phyloP scores from a whole-genome alignment of 2,888 invertebrate species.

The Drosophila melanosoma region DNA sequence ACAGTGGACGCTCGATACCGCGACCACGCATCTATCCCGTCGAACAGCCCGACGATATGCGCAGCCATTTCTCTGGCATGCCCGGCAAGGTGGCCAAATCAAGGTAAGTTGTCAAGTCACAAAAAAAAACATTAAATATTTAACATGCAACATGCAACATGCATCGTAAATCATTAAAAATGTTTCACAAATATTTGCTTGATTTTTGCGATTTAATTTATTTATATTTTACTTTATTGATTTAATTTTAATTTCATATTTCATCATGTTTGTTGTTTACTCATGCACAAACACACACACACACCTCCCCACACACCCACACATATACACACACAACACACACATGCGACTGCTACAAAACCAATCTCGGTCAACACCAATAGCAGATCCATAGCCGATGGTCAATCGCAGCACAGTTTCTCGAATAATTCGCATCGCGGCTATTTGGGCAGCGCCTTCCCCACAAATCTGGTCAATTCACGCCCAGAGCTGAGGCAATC shows the following conservation, averaged over 20 bases:
- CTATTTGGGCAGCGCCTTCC: conserved; percentile 89
- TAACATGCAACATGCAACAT: not conserved
- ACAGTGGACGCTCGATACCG: conserved; percentile 95
- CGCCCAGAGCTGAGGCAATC: conserved; percentile 94
- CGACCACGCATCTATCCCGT: conserved; percentile 93
- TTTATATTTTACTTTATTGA: conserved; percentile 37
- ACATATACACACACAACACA: conserved; percentile 23
- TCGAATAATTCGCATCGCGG: conserved; percentile 91
- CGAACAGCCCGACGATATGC: conserved; percentile 91
- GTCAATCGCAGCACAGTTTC: conserved; percentile 95
- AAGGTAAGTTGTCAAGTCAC: conserved; percentile 82
- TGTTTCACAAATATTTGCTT: conserved; percentile 38
- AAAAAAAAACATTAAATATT: not conserved
- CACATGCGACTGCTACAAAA: conserved; percentile 4
- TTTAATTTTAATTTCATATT: conserved; percentile 53
- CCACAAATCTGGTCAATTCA: conserved; percentile 91
- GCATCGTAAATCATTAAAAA: conserved; percentile 10
- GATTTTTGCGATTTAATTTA: conserved; percentile 37
- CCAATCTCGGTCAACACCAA: not conserved
- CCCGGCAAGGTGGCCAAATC: conserved; percentile 85
- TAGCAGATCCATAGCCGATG: conserved; percentile 92
- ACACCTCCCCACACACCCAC: conserved; percentile 15
- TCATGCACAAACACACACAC: conserved; percentile 29
- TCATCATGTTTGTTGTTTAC: conserved; percentile 47
- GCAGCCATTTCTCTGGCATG: conserved; percentile 91